Evolutionary conservation across 2,888 invertebrate species (phyloP).

Genomic region (Himalopsyche kuldschensis): DNA sequence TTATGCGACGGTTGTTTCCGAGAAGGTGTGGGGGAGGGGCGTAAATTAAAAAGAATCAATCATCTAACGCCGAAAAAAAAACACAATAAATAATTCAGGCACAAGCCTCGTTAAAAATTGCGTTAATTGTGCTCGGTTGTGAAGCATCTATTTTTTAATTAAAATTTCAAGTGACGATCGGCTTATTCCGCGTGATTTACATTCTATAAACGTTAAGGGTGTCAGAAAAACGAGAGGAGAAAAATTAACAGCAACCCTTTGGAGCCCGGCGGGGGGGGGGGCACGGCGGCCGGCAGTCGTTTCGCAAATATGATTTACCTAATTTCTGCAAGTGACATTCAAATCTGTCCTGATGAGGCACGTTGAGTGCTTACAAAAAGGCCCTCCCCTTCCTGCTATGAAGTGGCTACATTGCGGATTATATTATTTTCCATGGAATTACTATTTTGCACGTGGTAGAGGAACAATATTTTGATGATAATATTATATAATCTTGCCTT

Average conservation of each 20-base stretch:
- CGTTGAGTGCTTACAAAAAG: background rate
- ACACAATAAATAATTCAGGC: background rate
- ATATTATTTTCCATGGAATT: background rate
- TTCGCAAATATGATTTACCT: conserved; percentile 37
- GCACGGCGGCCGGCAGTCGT: conserved; percentile 9
- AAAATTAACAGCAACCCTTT: conserved; percentile 1
- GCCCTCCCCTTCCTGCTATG: background rate
- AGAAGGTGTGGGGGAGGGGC: background rate
- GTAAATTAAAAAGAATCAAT: background rate
- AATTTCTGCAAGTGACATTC: conserved; percentile 40
- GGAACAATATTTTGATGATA: too few species aligned
- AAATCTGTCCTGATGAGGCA: conserved; percentile 31
- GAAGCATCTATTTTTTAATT: background rate
- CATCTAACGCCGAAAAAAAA: background rate
- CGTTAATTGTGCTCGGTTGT: background rate
- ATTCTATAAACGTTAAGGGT: background rate
- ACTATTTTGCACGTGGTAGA: background rate
- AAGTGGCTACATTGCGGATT: background rate
- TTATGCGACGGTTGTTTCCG: too few species aligned
- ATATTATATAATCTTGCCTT: too few species aligned
- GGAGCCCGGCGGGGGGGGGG: background rate
- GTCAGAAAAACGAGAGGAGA: background rate
- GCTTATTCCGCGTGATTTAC: conserved; percentile 1
- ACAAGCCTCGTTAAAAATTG: background rate
- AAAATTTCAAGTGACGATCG: conserved; percentile 1